Percentiles rank a stretch among this genome's conserved stretches.
Conservation (phyloP, 37 sponge, comb jelly and placozoan species). For the Mnemiopsis leidyi region DNA sequence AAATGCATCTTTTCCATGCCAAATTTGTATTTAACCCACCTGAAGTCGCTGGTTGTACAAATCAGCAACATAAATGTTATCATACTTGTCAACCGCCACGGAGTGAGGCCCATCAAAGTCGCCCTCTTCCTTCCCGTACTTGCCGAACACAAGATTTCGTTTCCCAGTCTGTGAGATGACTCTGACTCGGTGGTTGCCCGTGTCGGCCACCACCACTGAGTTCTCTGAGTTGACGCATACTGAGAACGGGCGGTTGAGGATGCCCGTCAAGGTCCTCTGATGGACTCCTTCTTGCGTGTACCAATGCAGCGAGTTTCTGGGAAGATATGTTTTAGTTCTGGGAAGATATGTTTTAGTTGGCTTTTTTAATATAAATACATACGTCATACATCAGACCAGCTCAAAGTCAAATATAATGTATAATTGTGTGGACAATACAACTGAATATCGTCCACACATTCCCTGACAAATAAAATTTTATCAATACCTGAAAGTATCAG, state of each 20-base stretch:
- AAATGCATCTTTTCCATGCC: too few relatives aligned
- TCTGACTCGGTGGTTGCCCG: slow-evolving; percentile 58
- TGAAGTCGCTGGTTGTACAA: slow-evolving; percentile 55
- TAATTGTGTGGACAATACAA: too few relatives aligned
- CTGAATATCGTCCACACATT: too few relatives aligned
- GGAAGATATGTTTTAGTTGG: too few relatives aligned
- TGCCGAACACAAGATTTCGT: slow-evolving; percentile 48
- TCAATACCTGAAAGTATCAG: slow-evolving; percentile 53
- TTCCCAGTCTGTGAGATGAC: slow-evolving; percentile 52
- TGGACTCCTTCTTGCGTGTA: slow-evolving; percentile 38
- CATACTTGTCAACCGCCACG: slow-evolving; percentile 39
- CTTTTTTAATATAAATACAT: too few relatives aligned
- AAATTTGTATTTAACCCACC: not conserved
- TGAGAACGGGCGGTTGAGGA: slow-evolving; percentile 60
- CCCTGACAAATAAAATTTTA: too few relatives aligned
- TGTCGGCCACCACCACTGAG: slow-evolving; percentile 61
- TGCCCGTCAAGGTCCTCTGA: slow-evolving; percentile 19
- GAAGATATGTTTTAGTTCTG: not conserved
- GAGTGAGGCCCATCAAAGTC: slow-evolving; percentile 63
- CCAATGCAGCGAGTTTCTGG: slow-evolving; percentile 53
- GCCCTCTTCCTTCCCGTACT: slow-evolving; percentile 62
- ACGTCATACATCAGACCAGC: too few relatives aligned
- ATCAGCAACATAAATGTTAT: slow-evolving; percentile 58
- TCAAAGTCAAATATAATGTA: too few relatives aligned
- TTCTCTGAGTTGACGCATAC: slow-evolving; percentile 45